A percentile compares a stretch with the other conserved stretches of the same genome.
Conservation (phyloP, 2,113 vertebrate species). For the Orientallactaga bullata region DNA sequence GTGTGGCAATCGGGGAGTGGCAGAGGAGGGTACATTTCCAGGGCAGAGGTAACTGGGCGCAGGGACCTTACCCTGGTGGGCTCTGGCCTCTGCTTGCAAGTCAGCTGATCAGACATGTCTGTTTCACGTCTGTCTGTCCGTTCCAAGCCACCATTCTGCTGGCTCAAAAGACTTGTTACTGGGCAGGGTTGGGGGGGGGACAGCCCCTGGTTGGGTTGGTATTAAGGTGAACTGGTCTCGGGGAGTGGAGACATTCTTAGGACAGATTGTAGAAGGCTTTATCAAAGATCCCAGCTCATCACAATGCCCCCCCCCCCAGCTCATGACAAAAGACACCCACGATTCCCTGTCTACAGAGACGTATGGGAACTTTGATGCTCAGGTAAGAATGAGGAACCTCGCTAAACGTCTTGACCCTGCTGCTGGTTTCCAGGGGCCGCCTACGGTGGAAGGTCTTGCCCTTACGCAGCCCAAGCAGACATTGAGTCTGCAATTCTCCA, state of each 20-base stretch:
- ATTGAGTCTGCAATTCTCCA: not conserved
- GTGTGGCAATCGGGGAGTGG: not conserved
- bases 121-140: slow-evolving; percentile 50
- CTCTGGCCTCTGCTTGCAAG: slow-evolving; percentile 19
- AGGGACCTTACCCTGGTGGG: not conserved
- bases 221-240: not conserved
- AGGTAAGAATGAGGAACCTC: slow-evolving; percentile 86
- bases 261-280: not conserved
- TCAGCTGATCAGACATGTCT: slow-evolving; percentile 28
- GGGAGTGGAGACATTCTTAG: not conserved
- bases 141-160: not conserved
- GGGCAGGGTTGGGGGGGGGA: not conserved
- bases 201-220: not conserved
- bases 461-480: not conserved
- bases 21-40: not conserved
- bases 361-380: slow-evolving; percentile 93
- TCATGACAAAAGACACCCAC: slow-evolving; percentile 91
- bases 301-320: slow-evolving; percentile 78
- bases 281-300: slow-evolving; percentile 12
- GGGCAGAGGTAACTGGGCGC: not conserved
- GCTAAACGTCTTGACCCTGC: not conserved
- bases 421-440: not conserved
- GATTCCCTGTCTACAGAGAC: slow-evolving; percentile 89
- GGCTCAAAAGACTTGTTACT: not conserved
- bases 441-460: not conserved